Percentiles rank a stretch among this genome's conserved stretches.
phyloP scores from a whole-genome alignment of 2,113 vertebrate species.

The Brachionichthys hirsutus region DNA sequence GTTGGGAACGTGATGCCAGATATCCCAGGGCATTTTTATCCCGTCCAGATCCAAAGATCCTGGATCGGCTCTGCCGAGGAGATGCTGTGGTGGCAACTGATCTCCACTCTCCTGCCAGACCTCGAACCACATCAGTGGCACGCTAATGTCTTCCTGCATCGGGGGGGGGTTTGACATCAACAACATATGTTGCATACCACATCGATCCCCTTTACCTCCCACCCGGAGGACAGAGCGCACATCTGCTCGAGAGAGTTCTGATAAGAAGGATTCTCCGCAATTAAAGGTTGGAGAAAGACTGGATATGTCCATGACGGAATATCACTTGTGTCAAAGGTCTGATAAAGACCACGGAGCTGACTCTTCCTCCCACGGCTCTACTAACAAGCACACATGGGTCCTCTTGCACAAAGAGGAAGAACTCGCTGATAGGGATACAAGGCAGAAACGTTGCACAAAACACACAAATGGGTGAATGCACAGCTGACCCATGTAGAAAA shows the following conservation, averaged over 20 bases:
- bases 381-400: conserved; percentile 53
- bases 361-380: conserved; percentile 29
- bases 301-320: neutral
- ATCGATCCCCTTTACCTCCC: conserved; percentile 22
- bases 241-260: neutral
- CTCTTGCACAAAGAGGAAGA: conserved; percentile 37
- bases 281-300: conserved; percentile 3
- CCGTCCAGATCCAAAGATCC: neutral
- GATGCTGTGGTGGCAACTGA: conserved; percentile 31
- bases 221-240: conserved; percentile 1
- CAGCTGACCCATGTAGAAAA: conserved; percentile 5
- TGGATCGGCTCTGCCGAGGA: conserved; percentile 11
- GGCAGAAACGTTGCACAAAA: conserved; percentile 17
- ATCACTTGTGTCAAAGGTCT: conserved; percentile 5
- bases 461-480: conserved; percentile 1
- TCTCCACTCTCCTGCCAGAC: conserved; percentile 35
- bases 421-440: conserved; percentile 63
- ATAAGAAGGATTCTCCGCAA: neutral
- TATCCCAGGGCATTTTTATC: conserved; percentile 3
- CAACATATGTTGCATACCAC: conserved; percentile 21
- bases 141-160: conserved; percentile 43
- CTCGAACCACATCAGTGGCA: conserved; percentile 49
- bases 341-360: conserved; percentile 15
- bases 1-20: neutral
- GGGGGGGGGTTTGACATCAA: conserved; percentile 22